Percentiles rank a stretch among this genome's conserved stretches.
phyloP scores from a whole-genome alignment of 2,797 vertebrate genomes.

The Odontamblyopus lacepedii region DNA sequence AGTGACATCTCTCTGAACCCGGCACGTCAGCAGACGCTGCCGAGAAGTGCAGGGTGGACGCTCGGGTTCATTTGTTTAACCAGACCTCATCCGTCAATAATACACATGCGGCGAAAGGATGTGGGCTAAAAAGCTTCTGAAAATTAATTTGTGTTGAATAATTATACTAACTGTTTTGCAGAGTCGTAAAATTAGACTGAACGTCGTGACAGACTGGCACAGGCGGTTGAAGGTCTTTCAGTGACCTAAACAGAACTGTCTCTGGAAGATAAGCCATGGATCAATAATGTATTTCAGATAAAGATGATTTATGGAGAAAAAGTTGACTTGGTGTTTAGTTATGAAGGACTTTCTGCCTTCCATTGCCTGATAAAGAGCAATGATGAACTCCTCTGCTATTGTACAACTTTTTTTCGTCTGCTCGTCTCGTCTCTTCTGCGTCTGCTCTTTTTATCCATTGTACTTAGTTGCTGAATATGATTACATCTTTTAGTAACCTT shows the following conservation, averaged over 20 bases:
- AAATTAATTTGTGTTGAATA: background rate
- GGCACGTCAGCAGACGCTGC: background rate
- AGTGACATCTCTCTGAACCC: background rate
- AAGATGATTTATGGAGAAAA: constrained; percentile 7
- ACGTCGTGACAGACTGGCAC: background rate
- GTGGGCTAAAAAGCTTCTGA: background rate
- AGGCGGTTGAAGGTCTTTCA: constrained; percentile 4
- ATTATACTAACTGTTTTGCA: background rate
- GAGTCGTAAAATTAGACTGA: background rate
- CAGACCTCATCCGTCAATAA: background rate
- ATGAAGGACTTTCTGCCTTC: background rate
- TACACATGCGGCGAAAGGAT: background rate
- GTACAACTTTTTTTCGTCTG: too few relatives aligned
- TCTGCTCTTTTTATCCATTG: too few relatives aligned
- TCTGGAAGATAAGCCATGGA: constrained; percentile 9
- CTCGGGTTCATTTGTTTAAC: background rate
- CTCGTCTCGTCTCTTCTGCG: too few relatives aligned
- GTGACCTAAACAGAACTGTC: constrained; percentile 1
- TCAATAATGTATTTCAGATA: constrained; percentile 6
- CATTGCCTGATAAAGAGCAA: background rate
- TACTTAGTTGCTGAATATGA: too few relatives aligned
- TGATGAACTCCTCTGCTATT: background rate
- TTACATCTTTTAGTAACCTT: too few relatives aligned
- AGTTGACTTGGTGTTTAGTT: background rate
- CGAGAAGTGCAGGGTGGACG: background rate